Evolutionary conservation across 2,797 vertebrate genomes (phyloP).

Genomic region (Emys orbicularis): DNA sequence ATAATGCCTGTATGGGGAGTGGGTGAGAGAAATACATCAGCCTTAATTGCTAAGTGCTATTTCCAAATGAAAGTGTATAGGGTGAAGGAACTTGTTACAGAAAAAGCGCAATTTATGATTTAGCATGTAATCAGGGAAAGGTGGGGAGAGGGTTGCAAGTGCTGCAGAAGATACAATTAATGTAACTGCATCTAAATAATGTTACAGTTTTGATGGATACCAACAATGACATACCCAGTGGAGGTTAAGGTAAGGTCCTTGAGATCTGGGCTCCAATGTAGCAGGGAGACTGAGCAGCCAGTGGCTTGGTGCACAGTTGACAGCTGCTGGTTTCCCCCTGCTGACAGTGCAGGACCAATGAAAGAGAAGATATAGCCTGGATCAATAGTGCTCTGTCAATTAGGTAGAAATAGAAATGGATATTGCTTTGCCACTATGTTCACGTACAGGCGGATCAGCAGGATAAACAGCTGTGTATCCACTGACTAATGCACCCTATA

Average conservation of each 20-base stretch:
- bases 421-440: background rate
- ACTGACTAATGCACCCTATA: background rate
- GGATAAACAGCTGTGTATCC: background rate
- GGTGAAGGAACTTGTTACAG: background rate
- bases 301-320: background rate
- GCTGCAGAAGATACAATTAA: background rate
- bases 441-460: background rate
- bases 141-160: background rate
- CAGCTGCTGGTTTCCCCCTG: background rate
- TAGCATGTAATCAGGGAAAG: background rate
- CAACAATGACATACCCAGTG: background rate
- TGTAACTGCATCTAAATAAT: background rate
- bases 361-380: background rate
- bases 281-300: rapidly evolving
- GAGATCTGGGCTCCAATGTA: no score
- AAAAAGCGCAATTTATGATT: background rate
- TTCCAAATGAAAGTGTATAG: background rate
- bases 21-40: background rate
- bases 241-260: background rate
- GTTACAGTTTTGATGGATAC: rapidly evolving
- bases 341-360: background rate
- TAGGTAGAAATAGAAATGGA: background rate
- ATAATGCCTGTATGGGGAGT: background rate
- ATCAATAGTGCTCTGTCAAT: background rate
- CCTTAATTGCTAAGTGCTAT: background rate